Evolutionary conservation across 2,113 vertebrate species (phyloP).

Genomic region (Amphiprion ocellaris): DNA sequence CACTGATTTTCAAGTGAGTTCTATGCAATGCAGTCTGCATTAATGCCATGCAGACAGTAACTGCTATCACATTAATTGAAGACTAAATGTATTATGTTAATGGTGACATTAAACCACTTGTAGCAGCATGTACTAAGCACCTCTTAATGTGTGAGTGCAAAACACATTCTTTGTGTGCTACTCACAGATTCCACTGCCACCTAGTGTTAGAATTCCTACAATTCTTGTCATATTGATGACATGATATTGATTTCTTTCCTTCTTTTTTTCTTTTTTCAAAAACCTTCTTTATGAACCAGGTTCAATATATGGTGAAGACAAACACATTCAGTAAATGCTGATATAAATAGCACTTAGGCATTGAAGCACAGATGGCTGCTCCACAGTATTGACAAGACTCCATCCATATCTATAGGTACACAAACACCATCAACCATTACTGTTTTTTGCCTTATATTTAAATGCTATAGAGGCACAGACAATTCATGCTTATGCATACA

Average conservation of each 20-base stretch:
- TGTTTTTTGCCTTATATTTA: constrained; percentile 42
- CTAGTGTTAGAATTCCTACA: constrained; percentile 45
- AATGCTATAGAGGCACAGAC: constrained; percentile 24
- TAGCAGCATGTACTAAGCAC: not conserved
- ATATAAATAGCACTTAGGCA: constrained; percentile 66
- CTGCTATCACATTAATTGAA: not conserved
- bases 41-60: not conserved
- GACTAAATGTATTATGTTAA: not conserved
- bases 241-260: constrained; percentile 47
- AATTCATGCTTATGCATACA: constrained; percentile 6
- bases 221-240: constrained; percentile 19
- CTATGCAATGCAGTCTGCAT: not conserved
- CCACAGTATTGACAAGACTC: constrained; percentile 71
- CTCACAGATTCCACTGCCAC: constrained; percentile 39
- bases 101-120: not conserved
- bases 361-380: constrained; percentile 75
- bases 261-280: not conserved
- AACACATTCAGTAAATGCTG: constrained; percentile 56
- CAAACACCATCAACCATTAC: constrained; percentile 52
- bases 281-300: constrained; percentile 14
- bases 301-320: constrained; percentile 59
- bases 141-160: not conserved
- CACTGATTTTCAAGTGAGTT: not conserved
- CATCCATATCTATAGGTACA: constrained; percentile 72
- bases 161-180: not conserved